Base-by-base conservation (phyloP, 1,140 invertebrate genomes). In the Elysia chlorotica region DNA sequence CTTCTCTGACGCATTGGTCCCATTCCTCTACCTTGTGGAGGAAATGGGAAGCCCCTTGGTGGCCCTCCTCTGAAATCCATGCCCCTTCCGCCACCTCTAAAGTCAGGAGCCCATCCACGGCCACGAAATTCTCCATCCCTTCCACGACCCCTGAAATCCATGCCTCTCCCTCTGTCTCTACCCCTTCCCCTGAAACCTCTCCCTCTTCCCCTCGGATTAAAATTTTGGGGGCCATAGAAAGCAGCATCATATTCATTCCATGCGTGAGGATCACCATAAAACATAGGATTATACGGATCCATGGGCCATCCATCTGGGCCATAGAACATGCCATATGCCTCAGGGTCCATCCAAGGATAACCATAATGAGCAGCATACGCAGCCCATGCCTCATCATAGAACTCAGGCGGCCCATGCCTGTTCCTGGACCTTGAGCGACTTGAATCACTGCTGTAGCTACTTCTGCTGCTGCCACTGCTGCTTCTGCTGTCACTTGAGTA, bases 241-340 rank as follows among this genome's bases (percentile, higher is more conserved):
- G 67, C 53, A 36, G 67, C 53, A 5, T 59, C 53, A 69, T 69
- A 69, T 14, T 37, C 54, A 28, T 30, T 23, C 67, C 67, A 69
- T 17, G 67, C 67, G n/a, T 69, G 53, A 5, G 54, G 54, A 38
- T 69, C 54, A 5, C 33, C 67, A 30, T 59, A 69, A 59, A 59
- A 69, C 67, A 69, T 69, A 19, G 65, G 41, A 3, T 38, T 28
- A 36, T 69, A 69, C 4, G 67, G 19, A 57, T 69, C 67, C 31
- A 59, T 23, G 30, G 67, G 67, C 67, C 67, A 69, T 2, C 67
- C 54, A n/a, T 69, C 67, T 33, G 65, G 65, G 21, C 54, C 67
- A 38, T 69, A 69, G 54, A 35, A 69, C 67, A 69, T 69, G 2
- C 28, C 19, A 23, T 35, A 23, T 1, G 67, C 56, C 28, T 69